These are phyloP conservation scores for Nephrotoma guestfalica DNA, from an alignment of 2,888 invertebrate species.

Conservation along the genomic window DNA sequence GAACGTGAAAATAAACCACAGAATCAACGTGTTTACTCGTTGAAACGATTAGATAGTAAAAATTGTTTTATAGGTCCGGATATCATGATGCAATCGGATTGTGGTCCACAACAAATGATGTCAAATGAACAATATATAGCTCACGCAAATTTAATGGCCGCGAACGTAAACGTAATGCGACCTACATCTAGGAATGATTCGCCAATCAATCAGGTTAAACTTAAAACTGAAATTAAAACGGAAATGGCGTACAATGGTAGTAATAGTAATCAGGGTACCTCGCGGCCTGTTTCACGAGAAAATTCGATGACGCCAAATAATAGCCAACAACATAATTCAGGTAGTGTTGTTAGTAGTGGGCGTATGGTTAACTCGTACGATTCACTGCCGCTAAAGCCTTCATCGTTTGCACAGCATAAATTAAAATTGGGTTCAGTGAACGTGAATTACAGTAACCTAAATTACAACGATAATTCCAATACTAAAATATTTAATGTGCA, in stretches of 20 bases:
- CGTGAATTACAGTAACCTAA: slow-evolving; percentile 15
- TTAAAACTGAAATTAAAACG: not conserved
- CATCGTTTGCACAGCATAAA: slow-evolving; percentile 31
- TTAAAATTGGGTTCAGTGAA: slow-evolving; percentile 26
- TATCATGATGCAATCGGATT: slow-evolving; percentile 80
- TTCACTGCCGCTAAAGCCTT: slow-evolving; percentile 21
- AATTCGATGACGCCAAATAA: slow-evolving; percentile 11
- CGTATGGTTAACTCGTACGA: slow-evolving; percentile 16
- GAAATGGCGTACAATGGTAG: slow-evolving; percentile 2
- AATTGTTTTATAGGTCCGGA: slow-evolving; percentile 72
- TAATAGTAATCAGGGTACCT: slow-evolving; percentile 11
- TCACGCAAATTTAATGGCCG: slow-evolving; percentile 10
- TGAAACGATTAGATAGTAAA: slow-evolving; percentile 82
- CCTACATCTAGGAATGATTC: slow-evolving; percentile 25
- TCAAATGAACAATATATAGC: slow-evolving; percentile 39
- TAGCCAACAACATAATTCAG: slow-evolving; percentile 8
- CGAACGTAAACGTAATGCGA: slow-evolving; percentile 21
- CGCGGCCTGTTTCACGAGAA: slow-evolving; percentile 19
- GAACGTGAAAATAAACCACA: slow-evolving; percentile 76
- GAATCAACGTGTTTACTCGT: slow-evolving; percentile 78
- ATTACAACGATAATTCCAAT: not conserved
- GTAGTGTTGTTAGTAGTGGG: not conserved
- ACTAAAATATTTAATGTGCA: not conserved
- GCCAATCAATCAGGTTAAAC: slow-evolving; percentile 15
- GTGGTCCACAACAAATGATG: slow-evolving; percentile 75